Conservation (phyloP, 1,140 invertebrate species). For the Notospermus geniculatus region DNA sequence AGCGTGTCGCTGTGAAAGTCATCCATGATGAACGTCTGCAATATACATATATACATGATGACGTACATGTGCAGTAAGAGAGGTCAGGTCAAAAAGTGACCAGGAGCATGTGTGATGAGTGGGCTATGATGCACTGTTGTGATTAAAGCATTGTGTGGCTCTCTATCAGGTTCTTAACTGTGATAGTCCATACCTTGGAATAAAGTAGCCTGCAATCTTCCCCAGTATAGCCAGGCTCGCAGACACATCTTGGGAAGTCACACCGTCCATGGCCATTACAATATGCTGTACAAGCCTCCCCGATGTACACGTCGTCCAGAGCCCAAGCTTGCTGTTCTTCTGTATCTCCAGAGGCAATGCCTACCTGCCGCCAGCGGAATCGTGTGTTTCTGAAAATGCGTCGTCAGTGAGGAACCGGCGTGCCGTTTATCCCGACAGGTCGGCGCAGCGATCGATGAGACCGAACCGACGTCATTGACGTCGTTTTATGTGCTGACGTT, state of each 20-base stretch:
- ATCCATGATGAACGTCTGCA: background rate
- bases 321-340: slow-evolving; percentile 39
- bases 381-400: slow-evolving; percentile 42
- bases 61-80: no score
- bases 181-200: background rate
- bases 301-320: slow-evolving; percentile 56
- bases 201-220: slow-evolving; percentile 27
- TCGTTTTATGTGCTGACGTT: no score
- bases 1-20: slow-evolving; percentile 10
- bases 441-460: no score
- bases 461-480: no score
- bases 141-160: no score
- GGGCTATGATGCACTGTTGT: no score
- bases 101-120: no score
- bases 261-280: slow-evolving; percentile 57
- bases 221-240: slow-evolving; percentile 45
- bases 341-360: slow-evolving; percentile 8
- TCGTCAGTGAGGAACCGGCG: no score
- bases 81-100: no score
- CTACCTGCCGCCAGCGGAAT: slow-evolving; percentile 43
- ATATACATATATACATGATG: no score
- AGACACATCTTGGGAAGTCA: slow-evolving; percentile 37
- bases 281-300: slow-evolving; percentile 49
- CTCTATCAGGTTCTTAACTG: no score
- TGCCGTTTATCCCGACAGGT: no score